Evolutionary conservation across 2,888 invertebrate genomes (phyloP), one percentile per base, ranked within the genome.

Genomic region (Xanthia icteritia): DNA sequence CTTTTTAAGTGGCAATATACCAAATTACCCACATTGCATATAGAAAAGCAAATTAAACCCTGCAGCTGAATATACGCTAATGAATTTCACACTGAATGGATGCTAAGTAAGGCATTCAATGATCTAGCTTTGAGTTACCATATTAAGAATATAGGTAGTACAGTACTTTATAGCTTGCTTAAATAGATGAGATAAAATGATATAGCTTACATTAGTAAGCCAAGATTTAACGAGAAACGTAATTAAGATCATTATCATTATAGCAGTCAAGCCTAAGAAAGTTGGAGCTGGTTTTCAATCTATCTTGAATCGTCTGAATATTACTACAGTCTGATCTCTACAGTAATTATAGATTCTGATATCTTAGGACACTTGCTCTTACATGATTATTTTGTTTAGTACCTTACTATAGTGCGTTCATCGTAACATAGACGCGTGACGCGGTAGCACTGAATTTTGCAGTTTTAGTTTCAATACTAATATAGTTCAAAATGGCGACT

Each of bases 201-300:
- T 70, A 58, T 27, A 51, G 61, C 54, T 51, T 61, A 81, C 75
- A 80, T 70, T 70, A 75, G 69, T 70, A 70, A 80, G 70, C 48
- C 61, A 56, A 51, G 65, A 80, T 80, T 66, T 70, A 76, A 76
- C 36, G 54, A 71, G 81, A 56, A 70, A 76, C 6, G 48, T 81
- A 71, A 81, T 81, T 81, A 81, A 81, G 76, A 81, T 71, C 56
- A 15, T 42, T 67, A 81, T 71, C 81, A 27, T 20, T 51, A 27
- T 31, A 51, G 6, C 31, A 39, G 54, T 54, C 36, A 9, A 27
- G 68, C 58, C n/a, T n/a, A 15, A 54, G 69, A 61, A 70, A 70
- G 61, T 67, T 76, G 56, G 42, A 36, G 36, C 63, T 20, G 36
- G 61, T 56, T 81, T 66, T 61, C 61, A 79, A 76, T 69, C 11